These are phyloP conservation scores for Andrena bicolor DNA, from an alignment of 2,888 invertebrate genomes.

Conservation along the genomic window DNA sequence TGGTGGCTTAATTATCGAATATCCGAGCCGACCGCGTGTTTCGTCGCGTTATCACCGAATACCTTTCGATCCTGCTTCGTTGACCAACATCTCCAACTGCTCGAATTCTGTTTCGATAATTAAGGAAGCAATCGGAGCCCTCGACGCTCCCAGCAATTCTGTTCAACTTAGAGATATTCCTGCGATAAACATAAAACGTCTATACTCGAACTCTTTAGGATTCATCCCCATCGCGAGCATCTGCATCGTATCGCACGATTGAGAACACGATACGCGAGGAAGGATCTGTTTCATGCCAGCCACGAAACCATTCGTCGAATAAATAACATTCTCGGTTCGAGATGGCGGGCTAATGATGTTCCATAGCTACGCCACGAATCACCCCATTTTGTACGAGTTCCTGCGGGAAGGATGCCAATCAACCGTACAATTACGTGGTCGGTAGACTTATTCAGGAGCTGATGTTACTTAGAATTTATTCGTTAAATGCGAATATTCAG, in stretches of 20 bases:
- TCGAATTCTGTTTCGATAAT: conserved; percentile 15
- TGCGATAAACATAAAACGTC: no score
- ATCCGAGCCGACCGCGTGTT: conserved; percentile 46
- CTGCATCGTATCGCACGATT: not conserved
- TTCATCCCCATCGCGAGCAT: not conserved
- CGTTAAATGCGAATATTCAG: not conserved
- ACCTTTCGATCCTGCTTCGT: conserved; percentile 13
- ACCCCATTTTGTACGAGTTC: conserved; percentile 17
- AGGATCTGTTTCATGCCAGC: conserved; percentile 20
- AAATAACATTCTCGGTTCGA: conserved; percentile 30
- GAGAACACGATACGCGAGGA: not conserved
- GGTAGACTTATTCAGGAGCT: not conserved
- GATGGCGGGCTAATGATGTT: conserved; percentile 19
- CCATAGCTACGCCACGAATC: not conserved
- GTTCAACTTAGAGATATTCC: no score
- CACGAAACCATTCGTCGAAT: not conserved
- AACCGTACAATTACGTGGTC: not conserved
- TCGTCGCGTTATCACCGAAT: conserved; percentile 9
- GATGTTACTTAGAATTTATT: not conserved
- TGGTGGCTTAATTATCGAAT: conserved; percentile 73
- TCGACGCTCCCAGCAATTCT: no score
- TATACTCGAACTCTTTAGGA: not conserved
- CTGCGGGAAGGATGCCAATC: conserved; percentile 29
- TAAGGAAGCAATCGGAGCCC: not conserved
- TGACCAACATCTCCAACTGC: not conserved